These are phyloP conservation scores for Polyommatus iphigenia DNA, from an alignment of 2,888 invertebrate genomes.

Conservation along the genomic window DNA sequence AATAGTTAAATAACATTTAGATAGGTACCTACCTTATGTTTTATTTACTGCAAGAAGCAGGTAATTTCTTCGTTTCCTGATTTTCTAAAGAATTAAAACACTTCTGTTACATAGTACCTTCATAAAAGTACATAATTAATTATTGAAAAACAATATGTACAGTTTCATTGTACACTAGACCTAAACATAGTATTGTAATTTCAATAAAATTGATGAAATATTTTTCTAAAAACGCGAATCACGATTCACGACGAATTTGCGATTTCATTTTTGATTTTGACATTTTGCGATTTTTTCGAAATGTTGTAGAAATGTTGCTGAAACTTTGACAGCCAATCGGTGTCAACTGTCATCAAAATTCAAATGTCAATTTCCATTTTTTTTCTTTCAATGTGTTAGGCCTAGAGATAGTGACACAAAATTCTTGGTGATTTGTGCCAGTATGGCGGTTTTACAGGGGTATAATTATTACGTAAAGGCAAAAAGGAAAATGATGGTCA, in stretches of 20 bases:
- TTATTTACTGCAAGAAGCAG: not conserved
- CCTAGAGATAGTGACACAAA: too few species aligned
- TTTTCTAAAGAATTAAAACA: not conserved
- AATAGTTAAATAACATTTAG: not conserved
- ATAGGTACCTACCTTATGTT: not conserved
- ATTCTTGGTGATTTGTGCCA: too few species aligned
- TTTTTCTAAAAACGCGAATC: not conserved
- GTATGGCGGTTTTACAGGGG: too few species aligned
- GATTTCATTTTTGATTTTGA: conserved; percentile 8
- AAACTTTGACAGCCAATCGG: too few species aligned
- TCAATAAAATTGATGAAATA: not conserved
- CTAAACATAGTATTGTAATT: not conserved
- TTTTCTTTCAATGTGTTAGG: conserved; percentile 17
- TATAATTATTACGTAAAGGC: too few species aligned
- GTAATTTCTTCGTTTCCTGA: not conserved
- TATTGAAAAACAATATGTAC: not conserved
- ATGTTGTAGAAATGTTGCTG: not conserved
- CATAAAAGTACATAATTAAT: not conserved
- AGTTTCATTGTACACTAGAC: not conserved
- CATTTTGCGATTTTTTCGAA: not conserved
- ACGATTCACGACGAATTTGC: not conserved
- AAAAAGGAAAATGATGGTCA: too few species aligned
- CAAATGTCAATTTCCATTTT: not conserved
- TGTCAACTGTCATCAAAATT: too few species aligned
- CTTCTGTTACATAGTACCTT: not conserved